Conservation (phyloP, 1,140 invertebrate species). For the Tetraneura akinire region DNA sequence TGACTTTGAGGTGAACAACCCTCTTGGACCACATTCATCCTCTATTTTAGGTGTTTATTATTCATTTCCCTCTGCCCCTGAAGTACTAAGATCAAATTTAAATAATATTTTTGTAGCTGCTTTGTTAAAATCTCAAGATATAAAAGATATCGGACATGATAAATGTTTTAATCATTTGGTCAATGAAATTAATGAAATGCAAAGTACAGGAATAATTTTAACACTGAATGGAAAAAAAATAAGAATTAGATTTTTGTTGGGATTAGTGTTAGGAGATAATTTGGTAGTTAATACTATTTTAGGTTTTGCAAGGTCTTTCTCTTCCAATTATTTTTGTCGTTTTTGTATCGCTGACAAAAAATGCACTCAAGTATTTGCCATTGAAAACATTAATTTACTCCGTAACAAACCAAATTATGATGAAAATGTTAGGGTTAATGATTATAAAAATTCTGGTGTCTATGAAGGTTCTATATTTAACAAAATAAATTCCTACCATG, state of each 20-base stretch:
- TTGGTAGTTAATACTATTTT: constrained; percentile 15
- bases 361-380: constrained; percentile 5
- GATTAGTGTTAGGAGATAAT: constrained; percentile 15
- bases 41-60: constrained; percentile 6
- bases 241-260: not conserved
- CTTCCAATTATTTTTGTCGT: constrained; percentile 28
- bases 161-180: constrained; percentile 4
- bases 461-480: constrained; percentile 10
- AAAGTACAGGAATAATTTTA: constrained; percentile 1
- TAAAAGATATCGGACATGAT: constrained; percentile 5
- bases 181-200: not conserved
- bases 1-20: not conserved
- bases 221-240: not conserved
- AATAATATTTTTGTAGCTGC: constrained; percentile 21
- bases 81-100: constrained; percentile 1
- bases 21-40: not conserved
- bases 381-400: constrained; percentile 18
- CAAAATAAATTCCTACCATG: not conserved
- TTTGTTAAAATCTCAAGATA: not conserved
- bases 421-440: constrained; percentile 24
- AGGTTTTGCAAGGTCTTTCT: not conserved
- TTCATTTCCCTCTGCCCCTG: not conserved
- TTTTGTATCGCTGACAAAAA: constrained; percentile 39
- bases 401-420: constrained; percentile 22
- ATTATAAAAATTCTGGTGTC: not conserved